Base-by-base conservation (phyloP, 2,888 invertebrate species). In the Polyommatus icarus region DNA sequence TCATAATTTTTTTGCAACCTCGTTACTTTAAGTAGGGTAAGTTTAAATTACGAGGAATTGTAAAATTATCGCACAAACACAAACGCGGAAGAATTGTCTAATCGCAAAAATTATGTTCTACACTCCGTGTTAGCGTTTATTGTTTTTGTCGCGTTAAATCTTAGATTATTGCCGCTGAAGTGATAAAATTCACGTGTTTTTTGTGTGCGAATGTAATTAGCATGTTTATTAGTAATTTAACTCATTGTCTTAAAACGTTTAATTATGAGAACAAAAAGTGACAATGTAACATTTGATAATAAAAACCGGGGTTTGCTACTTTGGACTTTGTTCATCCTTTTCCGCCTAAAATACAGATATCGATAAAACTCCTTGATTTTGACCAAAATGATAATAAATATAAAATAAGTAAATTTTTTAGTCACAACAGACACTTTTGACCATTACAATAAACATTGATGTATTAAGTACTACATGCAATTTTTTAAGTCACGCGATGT, bases 261-360 rank as follows among this genome's bases (percentile, higher is more conserved):
- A 59, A 59, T 59, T 59, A 59, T 59, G 57, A n/a, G 57, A n/a
- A 59, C 57, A 59, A 20, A 61, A 61, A 59, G 20, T 59, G 10
- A 20, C 59, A 59, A 59, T 59, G 8, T 24, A 4, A 20, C 12
- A 61, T 3, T 61, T 20, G 59, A 3, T 59, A 59, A 59, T 20
- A 20, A 59, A 59, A 59, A 24, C 59, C 59, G 20, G 24, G 61
- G 61, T 61, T 61, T 61, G 3, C 24, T 24, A 61, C 61, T 61
- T 61, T 20, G 12, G 61, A 61, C 20, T 59, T 12, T 24, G 24
- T 59, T 7, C n/a, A 54, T 54, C 18, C n/a, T 59, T 59, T 59
- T 59, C 59, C 59, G n/a, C 8, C 15, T 59, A 59, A 59, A 54
- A 18, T 54, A 54, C 18, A 20, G 20, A 20, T 54, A 18, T 18